Evolutionary conservation across 1,140 invertebrate species (phyloP).

Genomic region (Helicoverpa zea): DNA sequence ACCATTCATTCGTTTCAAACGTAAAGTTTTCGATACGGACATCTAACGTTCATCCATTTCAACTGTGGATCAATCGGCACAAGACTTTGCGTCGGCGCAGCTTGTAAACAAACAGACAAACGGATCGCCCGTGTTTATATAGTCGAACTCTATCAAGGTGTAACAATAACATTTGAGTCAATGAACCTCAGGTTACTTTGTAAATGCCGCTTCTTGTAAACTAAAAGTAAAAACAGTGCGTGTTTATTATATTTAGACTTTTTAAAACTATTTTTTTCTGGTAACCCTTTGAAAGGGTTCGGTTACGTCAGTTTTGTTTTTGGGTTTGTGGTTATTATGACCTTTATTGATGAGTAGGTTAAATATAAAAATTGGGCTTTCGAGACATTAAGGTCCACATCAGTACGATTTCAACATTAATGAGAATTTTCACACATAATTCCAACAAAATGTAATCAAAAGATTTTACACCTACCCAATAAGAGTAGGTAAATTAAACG

Average conservation of each 20-base stretch:
- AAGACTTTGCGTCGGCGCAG: conserved; percentile 44
- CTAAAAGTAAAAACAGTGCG: conserved; percentile 56
- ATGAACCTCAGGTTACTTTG: conserved; percentile 77
- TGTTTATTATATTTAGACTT: conserved; percentile 55
- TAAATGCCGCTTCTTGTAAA: conserved; percentile 63
- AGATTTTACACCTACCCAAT: too few species aligned
- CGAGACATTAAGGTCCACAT: too few species aligned
- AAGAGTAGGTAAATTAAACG: too few species aligned
- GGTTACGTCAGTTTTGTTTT: conserved; percentile 8
- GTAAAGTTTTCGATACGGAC: conserved; percentile 5
- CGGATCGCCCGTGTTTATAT: conserved; percentile 66
- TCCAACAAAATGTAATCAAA: too few species aligned
- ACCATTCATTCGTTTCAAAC: conserved; percentile 17
- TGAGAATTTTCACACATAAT: too few species aligned
- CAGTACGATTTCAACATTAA: too few species aligned
- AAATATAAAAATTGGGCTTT: too few species aligned
- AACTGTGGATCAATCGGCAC: conserved; percentile 55
- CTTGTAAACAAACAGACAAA: conserved; percentile 59
- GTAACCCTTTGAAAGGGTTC: not conserved
- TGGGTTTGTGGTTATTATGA: not conserved
- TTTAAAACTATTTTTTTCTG: conserved; percentile 18
- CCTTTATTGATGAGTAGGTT: too few species aligned
- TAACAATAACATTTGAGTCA: conserved; percentile 79
- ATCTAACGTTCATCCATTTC: conserved; percentile 12
- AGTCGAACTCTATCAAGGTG: conserved; percentile 74